Base-by-base conservation (phyloP, 2,797 vertebrate genomes). In the Babyrousa celebensis region DNA sequence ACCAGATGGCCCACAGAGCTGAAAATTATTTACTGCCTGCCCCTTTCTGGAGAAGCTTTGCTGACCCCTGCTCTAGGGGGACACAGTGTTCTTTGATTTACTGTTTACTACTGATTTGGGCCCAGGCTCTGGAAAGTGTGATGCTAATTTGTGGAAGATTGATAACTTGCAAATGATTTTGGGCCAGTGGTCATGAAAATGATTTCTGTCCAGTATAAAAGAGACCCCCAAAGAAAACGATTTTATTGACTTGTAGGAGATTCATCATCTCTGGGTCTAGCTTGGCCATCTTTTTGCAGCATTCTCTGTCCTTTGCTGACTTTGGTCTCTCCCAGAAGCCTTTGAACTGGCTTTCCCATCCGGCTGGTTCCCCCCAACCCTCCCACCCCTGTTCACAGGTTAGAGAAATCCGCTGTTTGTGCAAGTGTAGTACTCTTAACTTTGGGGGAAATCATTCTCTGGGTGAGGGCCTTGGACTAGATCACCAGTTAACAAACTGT, bases 111-210 rank as follows among this genome's bases (percentile, higher is more conserved):
- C 17, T 32, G 25, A 58, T 48, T 72, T 0, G 11, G 83, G 43
- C 75, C 60, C 32, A 32, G 83, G 67, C 87, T 77, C 27, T 70
- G 88, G 56, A 93, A 92, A 16, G 25, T 6, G 27, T 25, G 65
- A 85, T 96, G 88, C 79, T 97, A 89, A 95, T 95, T 95, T 97
- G 85, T 60, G 67, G 70, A 95, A 96, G 92, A 97, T 68, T 40
- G 93, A 93, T 91, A 90, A 88, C 80, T 93, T 89, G 94, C 82
- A 95, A 74, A 93, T 94, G 29, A 89, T 94, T 82, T 95, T 63
- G 52, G 85, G 96, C 29, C 71, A 27, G 48, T 52, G 52, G 86
- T 84, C 56, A 40, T 77, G 90, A 84, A 93, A 78, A 82, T 92
- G 77, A 85, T 74, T 92, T 95, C 90, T 79, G 63, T 83, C 82